Evolutionary conservation across 35 echinoderm and acorn worm species (phyloP).

Genomic region (Antedon bifida): DNA sequence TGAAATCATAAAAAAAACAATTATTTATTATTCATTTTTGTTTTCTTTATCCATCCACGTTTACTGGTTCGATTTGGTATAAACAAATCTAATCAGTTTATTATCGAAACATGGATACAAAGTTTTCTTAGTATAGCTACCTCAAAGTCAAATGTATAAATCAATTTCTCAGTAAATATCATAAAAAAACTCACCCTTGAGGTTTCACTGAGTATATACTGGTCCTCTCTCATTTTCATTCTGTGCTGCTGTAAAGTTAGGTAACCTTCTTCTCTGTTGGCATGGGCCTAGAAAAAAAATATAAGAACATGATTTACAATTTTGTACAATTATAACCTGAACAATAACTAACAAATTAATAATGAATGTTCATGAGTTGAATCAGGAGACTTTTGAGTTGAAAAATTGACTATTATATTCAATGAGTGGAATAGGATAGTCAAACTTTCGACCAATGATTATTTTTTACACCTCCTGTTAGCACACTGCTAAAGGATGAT

Average conservation of each 20-base stretch:
- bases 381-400: no score
- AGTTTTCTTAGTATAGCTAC: no score
- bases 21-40: background rate
- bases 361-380: no score
- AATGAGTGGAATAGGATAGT: no score
- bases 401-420: no score
- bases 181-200: slow-evolving; percentile 47
- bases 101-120: no score
- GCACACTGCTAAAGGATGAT: no score
- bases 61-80: background rate
- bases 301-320: background rate
- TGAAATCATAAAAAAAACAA: slow-evolving; percentile 17
- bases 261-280: slow-evolving; percentile 82
- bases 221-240: slow-evolving; percentile 79
- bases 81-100: background rate
- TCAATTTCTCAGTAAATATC: background rate
- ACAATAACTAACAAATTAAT: no score
- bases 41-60: no score
- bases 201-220: slow-evolving; percentile 55
- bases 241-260: slow-evolving; percentile 81
- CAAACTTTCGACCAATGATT: no score
- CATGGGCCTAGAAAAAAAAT: slow-evolving; percentile 40
- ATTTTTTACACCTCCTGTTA: no score
- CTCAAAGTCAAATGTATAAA: background rate
- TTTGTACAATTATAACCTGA: no score